Conservation (phyloP, 2,113 vertebrate species). For the Calidris pygmaea region DNA sequence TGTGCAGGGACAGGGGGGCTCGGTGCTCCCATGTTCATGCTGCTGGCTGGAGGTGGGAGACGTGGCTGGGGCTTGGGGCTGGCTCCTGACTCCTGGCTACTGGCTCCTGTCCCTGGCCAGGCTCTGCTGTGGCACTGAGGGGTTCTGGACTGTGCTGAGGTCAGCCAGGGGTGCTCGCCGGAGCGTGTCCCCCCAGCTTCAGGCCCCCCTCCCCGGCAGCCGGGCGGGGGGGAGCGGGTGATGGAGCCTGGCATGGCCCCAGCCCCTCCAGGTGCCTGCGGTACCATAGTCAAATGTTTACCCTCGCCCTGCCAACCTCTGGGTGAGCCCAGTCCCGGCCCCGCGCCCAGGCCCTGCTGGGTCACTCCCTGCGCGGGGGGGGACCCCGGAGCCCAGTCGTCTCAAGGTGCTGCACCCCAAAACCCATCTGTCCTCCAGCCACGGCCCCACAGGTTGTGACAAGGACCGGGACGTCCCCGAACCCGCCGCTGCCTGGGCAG, state of each 20-base stretch:
- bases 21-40: neutral
- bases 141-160: neutral
- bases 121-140: neutral
- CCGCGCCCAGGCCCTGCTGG: neutral
- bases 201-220: accelerated
- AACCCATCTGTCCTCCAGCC: accelerated
- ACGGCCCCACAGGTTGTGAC: accelerated
- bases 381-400: neutral
- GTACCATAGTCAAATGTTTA: neutral
- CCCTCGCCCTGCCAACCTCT: neutral
- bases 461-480: accelerated
- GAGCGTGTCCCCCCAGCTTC: accelerated
- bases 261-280: neutral
- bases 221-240: accelerated
- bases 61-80: neutral
- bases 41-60: neutral
- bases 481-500: accelerated
- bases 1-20: accelerated
- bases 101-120: neutral
- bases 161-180: neutral
- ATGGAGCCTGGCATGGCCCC: neutral
- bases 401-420: neutral
- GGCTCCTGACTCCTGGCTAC: neutral
- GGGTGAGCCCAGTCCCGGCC: accelerated
- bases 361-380: accelerated